Evolutionary conservation across 2,797 vertebrate genomes (phyloP).

Genomic region (Sphenopsis melanotis): DNA sequence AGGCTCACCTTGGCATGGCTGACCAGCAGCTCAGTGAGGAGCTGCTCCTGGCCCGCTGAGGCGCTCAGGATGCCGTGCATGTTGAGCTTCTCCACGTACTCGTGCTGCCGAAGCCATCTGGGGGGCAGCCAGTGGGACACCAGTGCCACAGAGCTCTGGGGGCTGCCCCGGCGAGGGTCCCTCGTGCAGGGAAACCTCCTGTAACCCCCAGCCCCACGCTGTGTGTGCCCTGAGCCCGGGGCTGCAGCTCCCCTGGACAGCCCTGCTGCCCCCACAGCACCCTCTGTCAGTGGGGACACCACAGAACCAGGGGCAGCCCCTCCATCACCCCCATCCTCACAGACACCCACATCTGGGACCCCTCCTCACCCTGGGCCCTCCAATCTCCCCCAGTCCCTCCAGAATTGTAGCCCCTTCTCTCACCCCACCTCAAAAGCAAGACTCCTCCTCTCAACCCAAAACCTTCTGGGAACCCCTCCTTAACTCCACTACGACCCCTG

Average conservation of each 20-base stretch:
- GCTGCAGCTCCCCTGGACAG: background rate
- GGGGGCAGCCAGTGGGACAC: background rate
- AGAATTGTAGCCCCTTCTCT: background rate
- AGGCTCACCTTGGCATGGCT: conserved; percentile 83
- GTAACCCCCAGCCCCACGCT: rapidly evolving
- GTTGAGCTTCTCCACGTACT: conserved; percentile 91
- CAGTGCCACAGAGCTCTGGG: background rate
- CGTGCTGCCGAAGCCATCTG: conserved; percentile 93
- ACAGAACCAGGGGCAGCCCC: background rate
- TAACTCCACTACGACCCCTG: no score
- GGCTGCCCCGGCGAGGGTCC: rapidly evolving
- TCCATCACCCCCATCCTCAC: background rate
- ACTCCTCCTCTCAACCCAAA: background rate
- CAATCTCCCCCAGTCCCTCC: background rate
- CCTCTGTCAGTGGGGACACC: background rate
- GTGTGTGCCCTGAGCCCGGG: background rate
- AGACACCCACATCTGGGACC: background rate
- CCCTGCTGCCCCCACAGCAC: background rate
- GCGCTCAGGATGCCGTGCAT: conserved; percentile 92
- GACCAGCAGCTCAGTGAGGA: conserved; percentile 87
- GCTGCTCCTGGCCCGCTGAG: conserved; percentile 81
- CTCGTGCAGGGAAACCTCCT: background rate
- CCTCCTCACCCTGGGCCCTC: no score
- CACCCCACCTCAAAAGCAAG: background rate
- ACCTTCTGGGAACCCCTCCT: background rate